These are phyloP conservation scores for Spea hammondii DNA, from an alignment of 2,797 vertebrate species.

Conservation along the genomic window DNA sequence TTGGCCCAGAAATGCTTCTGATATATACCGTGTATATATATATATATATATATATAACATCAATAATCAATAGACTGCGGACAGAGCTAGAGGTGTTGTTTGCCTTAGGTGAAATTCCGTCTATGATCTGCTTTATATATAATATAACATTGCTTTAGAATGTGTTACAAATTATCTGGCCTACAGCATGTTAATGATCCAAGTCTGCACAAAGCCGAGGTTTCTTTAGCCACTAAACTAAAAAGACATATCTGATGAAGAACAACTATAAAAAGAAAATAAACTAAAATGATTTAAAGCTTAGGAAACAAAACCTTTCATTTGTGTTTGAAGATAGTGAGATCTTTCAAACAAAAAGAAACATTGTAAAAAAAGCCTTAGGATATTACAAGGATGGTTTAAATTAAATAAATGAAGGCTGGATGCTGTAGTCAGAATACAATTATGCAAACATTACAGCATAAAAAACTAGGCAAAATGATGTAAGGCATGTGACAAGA, in stretches of 20 bases:
- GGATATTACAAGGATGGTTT: neutral
- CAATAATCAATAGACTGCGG: too few relatives aligned
- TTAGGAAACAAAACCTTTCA: neutral
- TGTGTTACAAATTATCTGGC: too few relatives aligned
- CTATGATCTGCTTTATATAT: too few relatives aligned
- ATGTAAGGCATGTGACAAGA: neutral
- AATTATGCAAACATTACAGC: neutral
- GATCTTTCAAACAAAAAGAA: neutral
- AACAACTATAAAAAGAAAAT: neutral
- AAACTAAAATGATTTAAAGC: neutral
- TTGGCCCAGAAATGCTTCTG: too few relatives aligned
- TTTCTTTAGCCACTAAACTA: neutral
- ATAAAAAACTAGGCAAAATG: neutral
- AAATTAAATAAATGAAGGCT: slow-evolving; percentile 1
- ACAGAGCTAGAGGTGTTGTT: too few relatives aligned
- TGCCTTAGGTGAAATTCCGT: too few relatives aligned
- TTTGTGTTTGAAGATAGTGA: neutral
- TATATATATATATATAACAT: too few relatives aligned
- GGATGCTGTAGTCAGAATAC: neutral
- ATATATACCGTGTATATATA: too few relatives aligned
- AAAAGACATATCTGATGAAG: neutral
- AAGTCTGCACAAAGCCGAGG: too few relatives aligned
- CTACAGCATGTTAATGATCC: too few relatives aligned
- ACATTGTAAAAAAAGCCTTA: slow-evolving; percentile 3
- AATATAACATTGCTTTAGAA: too few relatives aligned